phyloP scores from a whole-genome alignment of 2,888 invertebrate genomes.

The Pelosia muscerda region DNA sequence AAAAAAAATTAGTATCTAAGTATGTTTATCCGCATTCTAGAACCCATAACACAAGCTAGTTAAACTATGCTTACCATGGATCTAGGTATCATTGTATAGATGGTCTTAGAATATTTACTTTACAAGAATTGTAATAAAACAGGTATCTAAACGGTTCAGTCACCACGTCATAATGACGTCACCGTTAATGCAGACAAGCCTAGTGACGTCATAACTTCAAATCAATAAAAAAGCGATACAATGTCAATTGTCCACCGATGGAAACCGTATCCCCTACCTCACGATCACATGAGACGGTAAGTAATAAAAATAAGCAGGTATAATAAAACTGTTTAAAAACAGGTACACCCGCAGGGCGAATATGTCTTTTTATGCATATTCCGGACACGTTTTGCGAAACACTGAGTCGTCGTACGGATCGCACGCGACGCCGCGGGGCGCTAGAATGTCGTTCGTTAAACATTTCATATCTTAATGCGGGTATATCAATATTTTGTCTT shows the following conservation, averaged over 20 bases:
- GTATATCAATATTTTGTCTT: conserved; percentile 29
- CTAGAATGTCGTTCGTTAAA: conserved; percentile 34
- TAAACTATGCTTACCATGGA: too few relatives aligned
- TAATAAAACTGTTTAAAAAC: conserved; percentile 2
- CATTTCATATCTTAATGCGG: conserved; percentile 40
- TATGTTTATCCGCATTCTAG: too few relatives aligned
- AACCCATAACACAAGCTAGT: too few relatives aligned
- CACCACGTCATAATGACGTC: neutral
- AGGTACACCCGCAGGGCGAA: conserved; percentile 8
- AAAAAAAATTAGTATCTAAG: too few relatives aligned
- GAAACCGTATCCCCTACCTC: neutral
- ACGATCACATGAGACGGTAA: too few relatives aligned
- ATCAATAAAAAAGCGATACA: neutral
- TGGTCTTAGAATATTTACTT: too few relatives aligned
- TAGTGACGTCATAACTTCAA: neutral
- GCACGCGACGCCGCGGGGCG: conserved; percentile 38
- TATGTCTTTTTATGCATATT: conserved; percentile 16
- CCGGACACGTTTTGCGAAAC: conserved; percentile 17
- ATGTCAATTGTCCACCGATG: neutral
- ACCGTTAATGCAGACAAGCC: neutral
- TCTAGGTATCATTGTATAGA: too few relatives aligned
- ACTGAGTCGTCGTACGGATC: conserved; percentile 10
- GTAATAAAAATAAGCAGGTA: conserved; percentile 8
- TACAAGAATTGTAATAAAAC: too few relatives aligned
- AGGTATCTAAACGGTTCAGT: neutral